Evolutionary conservation across 2,888 invertebrate genomes (phyloP), one percentile per base, ranked within the genome.

Genomic region (Euphydryas editha): DNA sequence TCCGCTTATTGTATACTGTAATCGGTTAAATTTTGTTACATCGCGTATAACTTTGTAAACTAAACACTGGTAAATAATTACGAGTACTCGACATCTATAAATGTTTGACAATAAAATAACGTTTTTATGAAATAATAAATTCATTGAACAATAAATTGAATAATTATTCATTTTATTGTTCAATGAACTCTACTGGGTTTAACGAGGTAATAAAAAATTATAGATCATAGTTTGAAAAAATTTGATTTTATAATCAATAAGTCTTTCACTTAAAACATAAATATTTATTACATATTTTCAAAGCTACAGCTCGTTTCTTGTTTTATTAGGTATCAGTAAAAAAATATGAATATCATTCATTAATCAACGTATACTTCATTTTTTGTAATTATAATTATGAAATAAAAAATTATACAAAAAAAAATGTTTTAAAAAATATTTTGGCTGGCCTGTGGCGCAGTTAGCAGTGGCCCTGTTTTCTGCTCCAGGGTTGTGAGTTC

Each of bases 1-100:
- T 64, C 63, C 44, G 51, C n/a, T 47, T 49, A 59, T 59, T 58
- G 44, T 30, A 21, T 44, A 21, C 24, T n/a, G 24, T 51, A 13
- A 24, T 24, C 15, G 13, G 21, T 36, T 18, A 51, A 51, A 51
- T 17, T 15, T 30, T 0, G 6, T n/a, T 15, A 20, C 15, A 18
- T 46, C 10, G 17, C 46, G 17, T 7, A 18, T 46, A 18, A 17
- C 15, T 21, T 15, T 21, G 6, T 24, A 6, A 7, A 13, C 20
- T 21, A 54, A 17, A 54, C 10, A n/a, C n/a, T 11, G 36, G 54
- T 54, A 30, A 30, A 17, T 54, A n/a, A 51, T 15, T 51, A 24
- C 7, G 1, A 21, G 5, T 21, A 51, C 15, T n/a, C n/a, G n/a
- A 11, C 20, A 21, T 10, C 6, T 46, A 46, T 51, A 51, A 49